Evolutionary conservation across 2,113 vertebrate genomes (phyloP), one percentile per base, ranked within the genome.

Genomic region (Hippocampus comes): DNA sequence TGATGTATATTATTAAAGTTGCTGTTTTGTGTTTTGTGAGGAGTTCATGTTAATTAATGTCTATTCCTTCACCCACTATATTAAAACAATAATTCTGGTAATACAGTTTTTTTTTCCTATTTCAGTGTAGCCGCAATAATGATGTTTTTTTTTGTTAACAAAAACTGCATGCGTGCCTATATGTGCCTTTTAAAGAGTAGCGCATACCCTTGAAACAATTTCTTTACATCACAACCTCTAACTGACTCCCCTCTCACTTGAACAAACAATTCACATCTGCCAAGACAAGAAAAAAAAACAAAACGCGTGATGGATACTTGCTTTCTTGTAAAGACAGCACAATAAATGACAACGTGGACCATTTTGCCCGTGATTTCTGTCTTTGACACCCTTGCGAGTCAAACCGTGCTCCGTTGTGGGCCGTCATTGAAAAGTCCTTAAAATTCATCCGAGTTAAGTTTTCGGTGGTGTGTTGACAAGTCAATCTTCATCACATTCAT

Each of bases 371-470:
- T 81, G 82, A 81, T 82, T 73, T 73, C 66, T 85, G 75, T 63
- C 68, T 74, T 72, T 73, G 56, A 73, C 75, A 82, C 25, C 27
- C 60, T 75, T 21, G 53, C 55, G 57, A 71, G 67, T 48, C 5
- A 49, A 55, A 69, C 74, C 38, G 72, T 34, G 67, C 70, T 84
- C 76, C 67, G 71, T 76, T 70, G 64, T 79, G 67, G 78, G 75
- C 77, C 10, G 69, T 61, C 56, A 68, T 17, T 76, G 68, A 75
- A 84, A 83, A 79, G 84, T 85, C 84, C 84, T 87, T 87, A 80
- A 80, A 59, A 51, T 68, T 66, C 57, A 78, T 75, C 63, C 59
- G 18, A 41, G 55, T 63, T 38, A 76, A 84, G 75, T 80, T 87
- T 66, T 75, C 63, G 41, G 59, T 75, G 38, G 75, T 70, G 68